A percentile compares a stretch with the other conserved stretches of the same genome.
phyloP scores from a whole-genome alignment of 2,113 vertebrate species.

The Callithrix jacchus region DNA sequence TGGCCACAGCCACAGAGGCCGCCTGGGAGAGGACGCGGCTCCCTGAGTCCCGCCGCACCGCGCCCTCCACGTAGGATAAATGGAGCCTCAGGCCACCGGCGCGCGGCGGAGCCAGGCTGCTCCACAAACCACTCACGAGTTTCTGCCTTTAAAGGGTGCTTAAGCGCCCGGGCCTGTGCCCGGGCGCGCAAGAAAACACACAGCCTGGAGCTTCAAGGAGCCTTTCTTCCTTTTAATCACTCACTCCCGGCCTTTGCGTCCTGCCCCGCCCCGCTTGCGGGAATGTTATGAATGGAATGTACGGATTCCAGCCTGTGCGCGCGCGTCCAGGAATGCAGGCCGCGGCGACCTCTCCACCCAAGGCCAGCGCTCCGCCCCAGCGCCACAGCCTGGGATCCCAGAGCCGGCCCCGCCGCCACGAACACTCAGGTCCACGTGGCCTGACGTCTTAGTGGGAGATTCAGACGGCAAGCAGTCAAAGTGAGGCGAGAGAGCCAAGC shows the following conservation, averaged over 20 bases:
- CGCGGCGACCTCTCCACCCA: neutral
- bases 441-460: neutral
- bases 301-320: conserved; percentile 29
- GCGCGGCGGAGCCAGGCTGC: neutral
- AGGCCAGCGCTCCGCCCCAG: neutral
- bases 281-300: conserved; percentile 77
- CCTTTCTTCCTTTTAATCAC: neutral
- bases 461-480: neutral
- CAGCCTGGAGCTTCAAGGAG: neutral
- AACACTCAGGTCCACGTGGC: neutral
- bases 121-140: neutral
- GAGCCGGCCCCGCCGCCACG: neutral
- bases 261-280: neutral
- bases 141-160: neutral
- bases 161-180: neutral
- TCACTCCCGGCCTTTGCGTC: neutral
- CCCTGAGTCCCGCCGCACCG: too few species aligned
- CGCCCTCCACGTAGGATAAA: neutral
- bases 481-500: neutral
- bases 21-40: neutral
- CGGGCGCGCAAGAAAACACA: neutral
- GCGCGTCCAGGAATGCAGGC: conserved; percentile 27
- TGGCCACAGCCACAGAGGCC: neutral
- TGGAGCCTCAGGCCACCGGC: neutral
- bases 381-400: neutral